These are phyloP conservation scores for Cephus pulcher DNA, from an alignment of 2,888 invertebrate species.

Conservation along the genomic window DNA sequence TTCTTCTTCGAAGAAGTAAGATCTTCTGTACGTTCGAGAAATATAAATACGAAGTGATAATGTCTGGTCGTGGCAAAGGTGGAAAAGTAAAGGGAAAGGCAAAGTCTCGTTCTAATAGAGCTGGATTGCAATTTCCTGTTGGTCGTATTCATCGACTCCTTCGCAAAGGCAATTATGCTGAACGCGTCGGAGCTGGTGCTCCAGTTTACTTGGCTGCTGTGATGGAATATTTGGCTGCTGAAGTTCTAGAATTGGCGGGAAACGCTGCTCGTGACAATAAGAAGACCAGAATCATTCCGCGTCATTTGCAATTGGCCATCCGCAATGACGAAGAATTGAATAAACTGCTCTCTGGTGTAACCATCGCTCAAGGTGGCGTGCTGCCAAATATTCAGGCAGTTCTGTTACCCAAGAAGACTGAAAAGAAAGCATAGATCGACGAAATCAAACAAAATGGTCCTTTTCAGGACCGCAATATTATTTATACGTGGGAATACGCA, in stretches of 20 bases:
- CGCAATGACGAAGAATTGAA: conserved; percentile 87
- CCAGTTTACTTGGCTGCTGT: conserved; percentile 72
- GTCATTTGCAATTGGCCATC: conserved; percentile 73
- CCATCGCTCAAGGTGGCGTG: conserved; percentile 87
- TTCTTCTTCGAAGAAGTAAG: neutral
- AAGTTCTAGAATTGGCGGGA: conserved; percentile 76
- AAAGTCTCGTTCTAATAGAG: conserved; percentile 69
- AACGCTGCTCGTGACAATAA: conserved; percentile 78
- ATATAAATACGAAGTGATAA: conserved; percentile 8
- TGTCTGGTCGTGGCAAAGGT: conserved; percentile 52
- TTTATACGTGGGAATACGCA: neutral
- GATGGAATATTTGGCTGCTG: conserved; percentile 77
- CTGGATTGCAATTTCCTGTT: conserved; percentile 73
- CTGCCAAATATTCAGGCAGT: conserved; percentile 82
- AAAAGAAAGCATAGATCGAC: conserved; percentile 44
- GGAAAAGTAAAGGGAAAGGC: conserved; percentile 67
- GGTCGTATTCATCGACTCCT: conserved; percentile 73
- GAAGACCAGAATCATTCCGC: conserved; percentile 68
- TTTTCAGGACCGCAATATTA: conserved; percentile 33
- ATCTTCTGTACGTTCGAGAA: neutral
- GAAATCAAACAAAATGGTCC: conserved; percentile 27
- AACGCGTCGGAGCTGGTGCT: conserved; percentile 70
- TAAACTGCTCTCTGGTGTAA: conserved; percentile 79
- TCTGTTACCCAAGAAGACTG: conserved; percentile 79
- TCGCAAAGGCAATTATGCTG: conserved; percentile 74